Conservation (phyloP, 2,888 invertebrate species). For the Didymodactylos carnosus region DNA sequence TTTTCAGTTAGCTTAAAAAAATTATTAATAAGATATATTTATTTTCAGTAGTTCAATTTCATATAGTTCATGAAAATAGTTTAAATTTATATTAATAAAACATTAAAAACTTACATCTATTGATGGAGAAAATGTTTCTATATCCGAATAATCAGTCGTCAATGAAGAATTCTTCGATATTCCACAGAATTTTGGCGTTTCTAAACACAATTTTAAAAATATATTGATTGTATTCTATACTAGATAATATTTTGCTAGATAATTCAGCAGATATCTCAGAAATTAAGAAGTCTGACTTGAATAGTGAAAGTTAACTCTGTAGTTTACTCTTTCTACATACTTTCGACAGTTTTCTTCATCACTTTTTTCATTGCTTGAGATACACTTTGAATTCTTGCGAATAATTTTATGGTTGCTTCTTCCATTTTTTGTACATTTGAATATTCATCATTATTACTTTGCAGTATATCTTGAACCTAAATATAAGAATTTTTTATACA, state of each 20-base stretch:
- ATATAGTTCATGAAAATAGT: too few relatives aligned
- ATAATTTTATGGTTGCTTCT: neutral
- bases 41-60: neutral
- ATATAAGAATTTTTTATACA: too few relatives aligned
- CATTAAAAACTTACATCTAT: neutral
- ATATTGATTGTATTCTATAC: too few relatives aligned
- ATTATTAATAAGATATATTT: neutral
- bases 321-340: neutral
- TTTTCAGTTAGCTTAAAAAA: neutral
- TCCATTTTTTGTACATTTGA: neutral
- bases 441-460: neutral
- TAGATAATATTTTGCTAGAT: too few relatives aligned
- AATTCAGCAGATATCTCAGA: neutral
- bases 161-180: too few relatives aligned
- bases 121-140: neutral
- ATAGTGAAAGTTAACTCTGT: neutral
- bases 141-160: too few relatives aligned
- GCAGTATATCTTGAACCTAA: too few relatives aligned
- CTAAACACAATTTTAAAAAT: too few relatives aligned
- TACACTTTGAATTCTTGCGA: neutral
- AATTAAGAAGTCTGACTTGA: neutral
- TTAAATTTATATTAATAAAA: too few relatives aligned
- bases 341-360: neutral
- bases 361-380: neutral
- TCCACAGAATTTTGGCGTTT: too few relatives aligned